These are phyloP conservation scores for Amiota communis DNA, from an alignment of 2,888 invertebrate species.

Conservation along the genomic window DNA sequence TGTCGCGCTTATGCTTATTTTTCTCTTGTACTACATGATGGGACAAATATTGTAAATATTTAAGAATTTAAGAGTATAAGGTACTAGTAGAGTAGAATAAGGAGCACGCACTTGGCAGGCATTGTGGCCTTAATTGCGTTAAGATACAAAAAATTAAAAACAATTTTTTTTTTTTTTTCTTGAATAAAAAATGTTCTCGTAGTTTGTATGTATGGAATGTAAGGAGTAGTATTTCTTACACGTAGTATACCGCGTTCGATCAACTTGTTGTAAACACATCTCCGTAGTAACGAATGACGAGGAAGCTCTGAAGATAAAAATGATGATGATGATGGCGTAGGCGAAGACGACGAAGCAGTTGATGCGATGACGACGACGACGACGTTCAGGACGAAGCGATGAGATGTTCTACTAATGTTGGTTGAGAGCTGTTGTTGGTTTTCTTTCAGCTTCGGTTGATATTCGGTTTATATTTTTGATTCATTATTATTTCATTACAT, in stretches of 20 bases:
- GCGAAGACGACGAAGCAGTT: neutral
- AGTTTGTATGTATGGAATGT: conserved; percentile 12
- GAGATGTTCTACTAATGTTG: neutral
- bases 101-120: neutral
- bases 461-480: conserved; percentile 25
- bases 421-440: conserved; percentile 4
- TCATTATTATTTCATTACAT: conserved; percentile 30
- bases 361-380: neutral
- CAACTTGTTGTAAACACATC: conserved; percentile 31
- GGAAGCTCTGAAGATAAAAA: neutral
- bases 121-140: neutral
- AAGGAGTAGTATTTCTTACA: conserved; percentile 20
- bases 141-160: neutral
- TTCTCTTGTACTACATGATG: too few relatives aligned
- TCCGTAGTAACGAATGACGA: conserved; percentile 24
- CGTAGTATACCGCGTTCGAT: conserved; percentile 37
- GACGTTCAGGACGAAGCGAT: neutral
- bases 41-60: too few relatives aligned
- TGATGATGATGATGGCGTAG: neutral
- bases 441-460: neutral
- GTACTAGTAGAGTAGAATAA: neutral
- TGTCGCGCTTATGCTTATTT: too few relatives aligned
- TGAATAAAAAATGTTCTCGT: neutral
- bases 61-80: neutral
- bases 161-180: neutral